Conservation (phyloP, 1,140 invertebrate genomes). For the Drosophila sp. region DNA sequence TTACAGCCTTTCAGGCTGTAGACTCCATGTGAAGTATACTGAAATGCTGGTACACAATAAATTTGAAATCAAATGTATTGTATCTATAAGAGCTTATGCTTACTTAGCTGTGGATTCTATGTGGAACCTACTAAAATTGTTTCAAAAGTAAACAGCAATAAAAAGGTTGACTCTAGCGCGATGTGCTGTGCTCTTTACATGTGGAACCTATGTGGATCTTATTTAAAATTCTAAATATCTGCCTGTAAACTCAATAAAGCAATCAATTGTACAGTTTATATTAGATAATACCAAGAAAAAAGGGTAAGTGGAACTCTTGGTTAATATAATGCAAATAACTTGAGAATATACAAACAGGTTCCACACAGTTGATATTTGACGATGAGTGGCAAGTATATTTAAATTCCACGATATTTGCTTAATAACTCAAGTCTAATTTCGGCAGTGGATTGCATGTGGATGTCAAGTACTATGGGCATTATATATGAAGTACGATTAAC, state of each 20-base stretch:
- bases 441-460: slow-evolving; percentile 7
- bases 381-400: not conserved
- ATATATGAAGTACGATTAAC: slow-evolving; percentile 5
- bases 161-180: not conserved
- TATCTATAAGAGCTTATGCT: not conserved
- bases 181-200: not conserved
- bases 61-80: no score
- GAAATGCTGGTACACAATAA: no score
- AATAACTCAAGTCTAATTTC: slow-evolving; percentile 17
- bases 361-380: not conserved
- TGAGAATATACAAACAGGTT: not conserved
- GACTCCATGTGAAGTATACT: not conserved
- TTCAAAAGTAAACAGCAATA: not conserved
- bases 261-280: not conserved
- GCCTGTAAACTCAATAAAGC: not conserved
- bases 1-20: no score
- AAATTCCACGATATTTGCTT: slow-evolving; percentile 13
- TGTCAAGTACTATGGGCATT: not conserved
- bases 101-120: not conserved
- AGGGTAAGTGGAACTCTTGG: not conserved
- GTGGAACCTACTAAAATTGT: not conserved
- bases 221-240: not conserved
- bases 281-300: not conserved
- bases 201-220: slow-evolving; percentile 6
- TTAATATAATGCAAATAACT: slow-evolving; percentile 9